A percentile compares a stretch with the other conserved stretches of the same genome.
Evolutionary conservation across 2,888 invertebrate genomes (phyloP).

Genomic region (Tyria jacobaeae): DNA sequence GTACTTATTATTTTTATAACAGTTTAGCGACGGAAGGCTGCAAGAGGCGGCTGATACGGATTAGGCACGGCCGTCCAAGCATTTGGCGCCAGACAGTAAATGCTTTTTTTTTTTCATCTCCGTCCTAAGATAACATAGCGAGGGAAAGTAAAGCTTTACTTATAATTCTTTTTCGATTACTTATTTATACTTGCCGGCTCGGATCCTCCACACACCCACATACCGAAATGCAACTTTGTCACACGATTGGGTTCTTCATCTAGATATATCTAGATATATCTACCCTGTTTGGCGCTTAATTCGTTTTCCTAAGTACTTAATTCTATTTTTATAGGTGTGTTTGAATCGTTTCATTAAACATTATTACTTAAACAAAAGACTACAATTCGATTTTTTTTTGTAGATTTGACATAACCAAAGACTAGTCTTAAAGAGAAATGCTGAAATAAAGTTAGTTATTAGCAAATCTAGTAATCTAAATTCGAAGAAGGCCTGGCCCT

Average conservation of each 20-base stretch:
- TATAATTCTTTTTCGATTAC: not conserved
- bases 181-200: not conserved
- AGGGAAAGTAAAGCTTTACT: not conserved
- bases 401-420: no score
- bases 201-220: not conserved
- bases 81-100: slow-evolving; percentile 13
- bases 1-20: not conserved
- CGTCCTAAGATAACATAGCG: slow-evolving; percentile 15
- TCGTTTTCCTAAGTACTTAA: no score
- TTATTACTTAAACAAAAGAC: no score
- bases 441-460: no score
- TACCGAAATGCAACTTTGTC: not conserved
- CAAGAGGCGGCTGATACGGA: not conserved
- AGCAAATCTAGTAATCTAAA: no score
- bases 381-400: no score
- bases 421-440: no score
- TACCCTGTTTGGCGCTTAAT: no score
- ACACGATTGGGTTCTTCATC: not conserved
- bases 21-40: not conserved
- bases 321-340: no score
- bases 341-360: no score
- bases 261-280: no score
- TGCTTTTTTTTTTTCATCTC: slow-evolving; percentile 3
- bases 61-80: not conserved
- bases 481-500: no score